Conservation (phyloP, 2,113 vertebrate genomes). For the Heliornis fulica region DNA sequence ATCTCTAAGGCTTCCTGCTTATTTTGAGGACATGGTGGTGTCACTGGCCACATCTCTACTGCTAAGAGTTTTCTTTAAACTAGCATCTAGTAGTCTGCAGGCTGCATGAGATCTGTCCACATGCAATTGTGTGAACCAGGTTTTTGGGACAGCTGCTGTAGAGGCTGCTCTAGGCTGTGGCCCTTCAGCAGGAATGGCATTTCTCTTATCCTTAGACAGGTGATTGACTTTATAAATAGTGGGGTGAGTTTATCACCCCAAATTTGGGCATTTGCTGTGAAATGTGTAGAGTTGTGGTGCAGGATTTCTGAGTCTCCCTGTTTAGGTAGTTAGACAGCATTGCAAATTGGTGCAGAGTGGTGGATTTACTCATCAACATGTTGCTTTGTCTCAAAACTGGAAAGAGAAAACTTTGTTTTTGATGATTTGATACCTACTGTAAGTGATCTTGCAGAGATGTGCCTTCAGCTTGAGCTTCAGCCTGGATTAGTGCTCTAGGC, state of each 20-base stretch:
- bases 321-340: not conserved
- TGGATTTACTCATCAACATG: not conserved
- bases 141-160: not conserved
- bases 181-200: fast-evolving
- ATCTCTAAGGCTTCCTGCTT: not conserved
- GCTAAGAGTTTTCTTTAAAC: not conserved
- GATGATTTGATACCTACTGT: too few relatives aligned
- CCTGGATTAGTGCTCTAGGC: not conserved
- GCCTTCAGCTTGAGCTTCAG: not conserved
- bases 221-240: not conserved
- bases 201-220: not conserved
- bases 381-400: not conserved
- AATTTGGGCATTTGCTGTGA: not conserved
- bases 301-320: not conserved
- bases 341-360: not conserved
- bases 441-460: too few relatives aligned
- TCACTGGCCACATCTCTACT: not conserved
- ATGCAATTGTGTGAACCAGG: not conserved
- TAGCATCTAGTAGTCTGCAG: not conserved
- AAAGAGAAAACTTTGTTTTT: not conserved
- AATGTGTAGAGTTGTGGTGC: not conserved
- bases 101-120: not conserved
- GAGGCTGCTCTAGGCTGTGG: not conserved
- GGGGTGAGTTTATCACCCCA: not conserved
- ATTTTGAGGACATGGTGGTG: not conserved